These are phyloP conservation scores for Macquaria australasica DNA, from an alignment of 2,113 vertebrate genomes.

Conservation along the genomic window DNA sequence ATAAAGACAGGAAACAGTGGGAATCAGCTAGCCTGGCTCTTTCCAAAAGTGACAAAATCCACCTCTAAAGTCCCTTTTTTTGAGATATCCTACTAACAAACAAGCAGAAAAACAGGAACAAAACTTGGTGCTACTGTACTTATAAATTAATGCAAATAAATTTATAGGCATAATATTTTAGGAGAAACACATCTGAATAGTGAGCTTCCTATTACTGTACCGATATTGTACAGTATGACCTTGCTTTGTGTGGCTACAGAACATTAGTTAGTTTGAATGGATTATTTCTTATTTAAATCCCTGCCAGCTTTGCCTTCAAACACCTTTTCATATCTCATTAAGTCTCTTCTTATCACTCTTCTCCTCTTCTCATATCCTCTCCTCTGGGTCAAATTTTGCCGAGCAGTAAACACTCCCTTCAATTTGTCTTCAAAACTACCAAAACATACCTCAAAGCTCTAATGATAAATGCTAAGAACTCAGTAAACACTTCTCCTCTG, in stretches of 20 bases:
- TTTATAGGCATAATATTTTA: background rate
- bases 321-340: constrained; percentile 31
- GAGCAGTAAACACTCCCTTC: constrained; percentile 44
- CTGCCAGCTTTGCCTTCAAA: constrained; percentile 9
- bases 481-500: constrained; percentile 55
- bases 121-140: background rate
- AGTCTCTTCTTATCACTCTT: constrained; percentile 35
- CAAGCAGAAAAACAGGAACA: background rate
- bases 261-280: background rate
- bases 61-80: background rate
- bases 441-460: constrained; percentile 66
- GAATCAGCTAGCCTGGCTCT: background rate
- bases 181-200: background rate
- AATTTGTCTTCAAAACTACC: constrained; percentile 63
- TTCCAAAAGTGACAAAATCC: background rate
- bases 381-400: constrained; percentile 33
- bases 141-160: background rate
- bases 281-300: background rate
- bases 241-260: background rate
- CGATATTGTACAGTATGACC: background rate
- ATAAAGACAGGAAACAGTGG: background rate
- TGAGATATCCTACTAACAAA: background rate
- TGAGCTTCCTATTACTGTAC: background rate
- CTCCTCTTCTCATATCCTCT: constrained; percentile 13
- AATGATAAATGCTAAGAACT: constrained; percentile 49